Evolutionary conservation across 2,888 invertebrate species (phyloP), one percentile per base, ranked within the genome.

Genomic region (Trissonchulus latispiculum): DNA sequence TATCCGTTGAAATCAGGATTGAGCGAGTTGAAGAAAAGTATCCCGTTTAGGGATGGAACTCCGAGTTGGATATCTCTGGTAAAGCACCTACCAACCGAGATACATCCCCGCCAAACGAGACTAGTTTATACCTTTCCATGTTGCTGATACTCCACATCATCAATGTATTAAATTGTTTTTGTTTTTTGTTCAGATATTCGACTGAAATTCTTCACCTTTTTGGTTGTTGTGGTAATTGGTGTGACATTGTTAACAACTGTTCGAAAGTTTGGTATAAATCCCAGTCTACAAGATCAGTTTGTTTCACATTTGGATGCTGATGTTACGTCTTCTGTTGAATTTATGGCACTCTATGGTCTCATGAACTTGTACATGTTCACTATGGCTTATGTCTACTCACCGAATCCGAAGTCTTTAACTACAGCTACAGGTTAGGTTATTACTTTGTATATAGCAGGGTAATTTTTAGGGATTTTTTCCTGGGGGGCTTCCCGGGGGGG

Each of bases 301-400:
- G 93, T 94, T 0, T 90, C 93, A 15, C 90, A 91, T 75, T 87
- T 95, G 31, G 90, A 90, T 32, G 91, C 92, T 61, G 91, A 90
- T 82, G 93, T 94, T 84, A 90, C 90, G 79, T 94, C 92, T 78
- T 95, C 94, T 0, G 93, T 92, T 3, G 93, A 95, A 77, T 96
- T 96, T 85, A 93, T 96, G 90, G 91, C 93, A 1, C 90, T 94
- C 78, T 95, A 95, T 83, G 93, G 94, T 35, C 87, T 95, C 66
- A 87, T 95, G 72, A 96, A 96, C 86, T 92, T 95, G 84, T 95
- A 95, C 84, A 85, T 95, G 77, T 95, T 91, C 84, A 90, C 91
- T 3, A 90, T 95, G 90, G 92, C 94, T 28, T 95, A 93, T 84
- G 90, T 96, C 69, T 96, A 95, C 84, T 91, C 95, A 0, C 95